phyloP scores from a whole-genome alignment of 2,113 vertebrate species.

The Lethenteron camtschaticum region DNA sequence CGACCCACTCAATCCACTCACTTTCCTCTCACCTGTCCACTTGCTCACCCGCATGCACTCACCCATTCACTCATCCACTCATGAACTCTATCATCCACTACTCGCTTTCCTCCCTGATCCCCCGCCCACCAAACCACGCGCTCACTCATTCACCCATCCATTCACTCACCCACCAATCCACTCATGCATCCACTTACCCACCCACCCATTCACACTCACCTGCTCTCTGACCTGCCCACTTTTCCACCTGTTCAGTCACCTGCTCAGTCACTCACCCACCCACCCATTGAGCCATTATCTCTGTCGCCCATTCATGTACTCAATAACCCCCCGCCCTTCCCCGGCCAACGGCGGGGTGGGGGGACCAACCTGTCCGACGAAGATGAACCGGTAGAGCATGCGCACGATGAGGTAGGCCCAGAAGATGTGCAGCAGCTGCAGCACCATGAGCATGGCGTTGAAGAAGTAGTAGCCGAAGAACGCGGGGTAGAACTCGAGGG shows the following conservation, averaged over 20 bases:
- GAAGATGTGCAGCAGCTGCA: constrained; percentile 69
- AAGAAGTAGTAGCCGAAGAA: constrained; percentile 96
- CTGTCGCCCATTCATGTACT: background rate
- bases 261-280: background rate
- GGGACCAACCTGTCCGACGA: constrained; percentile 61
- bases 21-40: background rate
- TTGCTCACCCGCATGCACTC: background rate
- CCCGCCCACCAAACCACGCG: too few species aligned
- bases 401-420: constrained; percentile 83
- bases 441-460: constrained; percentile 49
- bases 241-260: background rate
- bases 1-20: constrained; percentile 4
- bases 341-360: background rate
- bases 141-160: too few species aligned
- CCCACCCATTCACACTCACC: background rate
- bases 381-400: constrained; percentile 54
- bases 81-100: too few species aligned
- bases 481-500: constrained; percentile 44
- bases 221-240: background rate
- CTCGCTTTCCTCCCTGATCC: too few species aligned
- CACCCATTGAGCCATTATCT: background rate
- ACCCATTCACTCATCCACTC: background rate
- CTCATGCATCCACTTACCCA: too few species aligned
- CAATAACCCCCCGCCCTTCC: background rate
- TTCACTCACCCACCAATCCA: too few species aligned